Conservation (phyloP, 2,888 invertebrate genomes). For the Xiphydria camelus region DNA sequence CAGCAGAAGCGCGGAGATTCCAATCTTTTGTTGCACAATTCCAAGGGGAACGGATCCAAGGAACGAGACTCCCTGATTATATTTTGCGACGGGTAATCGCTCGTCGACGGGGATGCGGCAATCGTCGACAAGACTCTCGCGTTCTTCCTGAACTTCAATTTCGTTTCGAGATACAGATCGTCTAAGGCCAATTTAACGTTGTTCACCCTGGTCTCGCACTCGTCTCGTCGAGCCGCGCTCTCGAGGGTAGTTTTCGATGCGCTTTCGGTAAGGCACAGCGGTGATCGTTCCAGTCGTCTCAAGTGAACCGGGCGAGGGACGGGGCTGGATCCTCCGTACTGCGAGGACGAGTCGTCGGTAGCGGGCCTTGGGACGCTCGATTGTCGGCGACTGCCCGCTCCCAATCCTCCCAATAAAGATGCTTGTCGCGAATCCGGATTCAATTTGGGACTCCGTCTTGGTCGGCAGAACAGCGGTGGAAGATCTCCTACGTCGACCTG, state of each 20-base stretch:
- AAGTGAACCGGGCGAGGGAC: conserved; percentile 45
- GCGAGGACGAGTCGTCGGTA: conserved; percentile 47
- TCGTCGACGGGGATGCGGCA: conserved; percentile 63
- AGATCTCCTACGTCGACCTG: conserved; percentile 52
- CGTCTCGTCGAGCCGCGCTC: conserved; percentile 38
- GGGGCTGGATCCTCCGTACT: conserved; percentile 62
- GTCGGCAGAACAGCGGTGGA: conserved; percentile 82
- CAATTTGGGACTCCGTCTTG: conserved; percentile 77
- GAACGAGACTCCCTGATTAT: conserved; percentile 67
- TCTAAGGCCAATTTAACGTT: conserved; percentile 50
- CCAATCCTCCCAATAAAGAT: conserved; percentile 69
- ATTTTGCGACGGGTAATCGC: conserved; percentile 47
- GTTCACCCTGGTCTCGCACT: conserved; percentile 38
- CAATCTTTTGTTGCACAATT: conserved; percentile 37
- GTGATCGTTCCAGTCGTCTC: conserved; percentile 58
- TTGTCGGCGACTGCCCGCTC: conserved; percentile 66
- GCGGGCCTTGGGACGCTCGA: conserved; percentile 64
- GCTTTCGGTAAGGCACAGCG: conserved; percentile 61
- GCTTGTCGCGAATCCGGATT: conserved; percentile 78
- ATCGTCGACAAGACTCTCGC: conserved; percentile 67
- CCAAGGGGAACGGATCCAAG: conserved; percentile 66
- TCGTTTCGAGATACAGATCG: conserved; percentile 42
- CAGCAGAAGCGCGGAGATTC: conserved; percentile 42
- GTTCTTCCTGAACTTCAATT: conserved; percentile 41
- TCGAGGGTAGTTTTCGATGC: conserved; percentile 60